Evolutionary conservation across 2,888 invertebrate species (phyloP).

Genomic region (Shargacucullia verbasci): DNA sequence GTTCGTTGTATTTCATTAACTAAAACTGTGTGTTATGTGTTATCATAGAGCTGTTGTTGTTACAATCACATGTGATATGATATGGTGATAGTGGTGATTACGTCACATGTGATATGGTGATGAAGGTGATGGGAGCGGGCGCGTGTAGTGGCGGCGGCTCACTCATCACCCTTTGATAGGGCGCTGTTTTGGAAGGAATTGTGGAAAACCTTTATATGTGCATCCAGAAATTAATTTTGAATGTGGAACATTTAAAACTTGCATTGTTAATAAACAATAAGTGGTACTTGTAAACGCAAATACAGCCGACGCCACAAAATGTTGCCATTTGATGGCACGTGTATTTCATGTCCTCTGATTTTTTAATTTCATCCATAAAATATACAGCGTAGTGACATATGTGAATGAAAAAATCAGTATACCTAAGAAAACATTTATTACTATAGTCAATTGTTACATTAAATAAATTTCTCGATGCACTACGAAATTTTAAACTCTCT

Average conservation of each 20-base stretch:
- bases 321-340: background rate
- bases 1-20: slow-evolving; percentile 87
- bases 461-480: slow-evolving; percentile 55
- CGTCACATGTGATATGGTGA: slow-evolving; percentile 62
- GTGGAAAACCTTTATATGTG: slow-evolving; percentile 55
- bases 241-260: background rate
- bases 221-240: slow-evolving; percentile 65
- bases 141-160: slow-evolving; percentile 72
- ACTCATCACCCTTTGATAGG: slow-evolving; percentile 57
- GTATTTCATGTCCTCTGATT: too few relatives aligned
- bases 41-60: slow-evolving; percentile 87
- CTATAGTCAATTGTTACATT: too few relatives aligned
- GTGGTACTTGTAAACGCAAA: background rate
- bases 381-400: too few relatives aligned
- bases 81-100: slow-evolving; percentile 66
- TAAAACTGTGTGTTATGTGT: slow-evolving; percentile 88
- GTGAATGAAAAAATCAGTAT: too few relatives aligned
- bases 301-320: slow-evolving; percentile 5
- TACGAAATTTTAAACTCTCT: slow-evolving; percentile 48
- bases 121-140: slow-evolving; percentile 70
- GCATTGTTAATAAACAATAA: background rate
- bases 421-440: too few relatives aligned
- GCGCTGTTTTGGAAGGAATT: slow-evolving; percentile 54
- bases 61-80: slow-evolving; percentile 68
- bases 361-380: too few relatives aligned